phyloP scores from a whole-genome alignment of 1,140 invertebrate genomes.

The Trachymyrmex cornetzi region DNA sequence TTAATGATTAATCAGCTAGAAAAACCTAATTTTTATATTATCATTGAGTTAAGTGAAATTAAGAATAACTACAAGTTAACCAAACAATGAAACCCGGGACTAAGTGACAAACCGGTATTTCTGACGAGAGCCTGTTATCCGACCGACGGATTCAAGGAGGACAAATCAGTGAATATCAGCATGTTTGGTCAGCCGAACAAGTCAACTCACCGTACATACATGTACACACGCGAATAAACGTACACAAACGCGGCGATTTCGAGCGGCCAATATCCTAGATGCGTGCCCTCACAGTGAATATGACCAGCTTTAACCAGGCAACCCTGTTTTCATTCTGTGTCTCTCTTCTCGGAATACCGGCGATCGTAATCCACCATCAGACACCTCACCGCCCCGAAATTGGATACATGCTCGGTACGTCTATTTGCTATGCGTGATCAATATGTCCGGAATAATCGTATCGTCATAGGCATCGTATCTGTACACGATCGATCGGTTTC shows the following conservation, averaged over 20 bases:
- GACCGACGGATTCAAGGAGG: conserved; percentile 12
- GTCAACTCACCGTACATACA: conserved; percentile 11
- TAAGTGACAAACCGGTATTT: conserved; percentile 26
- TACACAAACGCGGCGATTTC: neutral
- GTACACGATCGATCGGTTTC: conserved; percentile 24
- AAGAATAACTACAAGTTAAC: no score
- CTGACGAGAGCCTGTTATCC: neutral
- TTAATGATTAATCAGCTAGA: no score
- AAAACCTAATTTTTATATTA: no score
- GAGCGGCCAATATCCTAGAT: conserved; percentile 3
- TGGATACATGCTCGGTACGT: conserved; percentile 50
- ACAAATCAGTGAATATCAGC: conserved; percentile 37
- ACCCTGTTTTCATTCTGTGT: conserved; percentile 21
- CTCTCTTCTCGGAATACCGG: conserved; percentile 36
- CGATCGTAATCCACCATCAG: conserved; percentile 41
- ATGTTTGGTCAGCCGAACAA: conserved; percentile 38
- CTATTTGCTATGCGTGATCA: conserved; percentile 61
- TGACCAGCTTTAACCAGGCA: conserved; percentile 47
- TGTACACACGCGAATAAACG: neutral
- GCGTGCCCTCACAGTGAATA: neutral
- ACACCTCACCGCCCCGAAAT: conserved; percentile 37
- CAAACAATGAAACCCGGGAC: neutral
- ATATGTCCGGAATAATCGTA: conserved; percentile 40
- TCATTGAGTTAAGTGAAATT: no score
- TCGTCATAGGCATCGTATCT: conserved; percentile 20